These are phyloP conservation scores for Lissocephala sabroskyi DNA, from an alignment of 2,888 invertebrate species.

Conservation along the genomic window DNA sequence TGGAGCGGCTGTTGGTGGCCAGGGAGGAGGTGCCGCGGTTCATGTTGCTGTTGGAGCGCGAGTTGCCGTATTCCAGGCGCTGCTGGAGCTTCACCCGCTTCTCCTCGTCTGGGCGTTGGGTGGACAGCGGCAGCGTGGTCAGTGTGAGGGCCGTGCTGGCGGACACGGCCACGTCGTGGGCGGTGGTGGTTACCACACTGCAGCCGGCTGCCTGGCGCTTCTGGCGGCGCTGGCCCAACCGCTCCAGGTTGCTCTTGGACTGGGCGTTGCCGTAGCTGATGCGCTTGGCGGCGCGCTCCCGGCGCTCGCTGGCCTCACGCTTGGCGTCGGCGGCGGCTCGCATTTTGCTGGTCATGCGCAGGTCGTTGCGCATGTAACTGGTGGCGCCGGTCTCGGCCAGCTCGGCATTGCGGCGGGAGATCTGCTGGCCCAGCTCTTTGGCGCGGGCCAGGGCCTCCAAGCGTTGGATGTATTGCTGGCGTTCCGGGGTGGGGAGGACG, in stretches of 20 bases:
- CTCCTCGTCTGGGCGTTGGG: constrained; percentile 10
- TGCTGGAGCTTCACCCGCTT: constrained; percentile 35
- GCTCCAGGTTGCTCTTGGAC: constrained; percentile 50
- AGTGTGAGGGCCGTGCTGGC: not conserved
- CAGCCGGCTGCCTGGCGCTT: constrained; percentile 5
- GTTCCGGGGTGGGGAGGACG: constrained; percentile 2
- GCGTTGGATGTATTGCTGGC: constrained; percentile 30
- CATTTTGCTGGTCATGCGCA: constrained; percentile 28
- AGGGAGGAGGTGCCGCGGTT: too few species aligned
- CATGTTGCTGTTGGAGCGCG: constrained; percentile 38
- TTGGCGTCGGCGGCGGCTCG: constrained; percentile 26
- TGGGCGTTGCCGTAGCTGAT: constrained; percentile 56
- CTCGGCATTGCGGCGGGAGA: constrained; percentile 48
- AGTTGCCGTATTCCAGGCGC: constrained; percentile 46
- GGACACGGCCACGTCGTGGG: too few species aligned
- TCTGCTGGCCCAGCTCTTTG: constrained; percentile 48
- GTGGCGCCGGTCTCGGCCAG: constrained; percentile 21
- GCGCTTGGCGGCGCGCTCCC: constrained; percentile 42
- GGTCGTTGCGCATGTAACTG: constrained; percentile 21
- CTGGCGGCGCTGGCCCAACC: constrained; percentile 25
- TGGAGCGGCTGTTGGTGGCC: too few species aligned
- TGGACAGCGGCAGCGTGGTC: not conserved
- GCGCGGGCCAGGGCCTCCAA: constrained; percentile 39
- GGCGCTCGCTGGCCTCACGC: constrained; percentile 26
- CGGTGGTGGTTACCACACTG: too few species aligned